phyloP scores from a whole-genome alignment of 2,113 vertebrate genomes.

The Prolemur simus region DNA sequence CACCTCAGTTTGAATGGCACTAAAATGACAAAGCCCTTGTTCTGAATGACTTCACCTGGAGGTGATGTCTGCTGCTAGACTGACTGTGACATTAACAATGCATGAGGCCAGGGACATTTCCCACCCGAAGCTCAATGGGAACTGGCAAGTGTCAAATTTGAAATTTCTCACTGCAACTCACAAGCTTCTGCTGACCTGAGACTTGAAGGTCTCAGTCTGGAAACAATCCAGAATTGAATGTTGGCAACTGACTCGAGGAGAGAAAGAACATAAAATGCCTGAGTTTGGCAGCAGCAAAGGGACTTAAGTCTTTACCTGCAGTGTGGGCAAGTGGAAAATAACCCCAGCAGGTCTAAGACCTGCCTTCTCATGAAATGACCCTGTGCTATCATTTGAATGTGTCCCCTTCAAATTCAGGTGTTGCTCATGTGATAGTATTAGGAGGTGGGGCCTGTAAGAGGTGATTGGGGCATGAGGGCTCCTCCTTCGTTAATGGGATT shows the following conservation, averaged over 20 bases:
- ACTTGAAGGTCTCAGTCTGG: conserved; percentile 74
- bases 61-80: conserved; percentile 81
- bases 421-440: not conserved
- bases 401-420: not conserved
- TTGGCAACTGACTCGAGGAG: conserved; percentile 25
- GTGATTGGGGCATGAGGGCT: too few relatives aligned
- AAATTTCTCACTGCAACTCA: conserved; percentile 77
- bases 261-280: not conserved
- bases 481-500: not conserved
- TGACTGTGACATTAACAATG: conserved; percentile 84
- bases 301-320: not conserved
- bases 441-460: not conserved
- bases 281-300: not conserved
- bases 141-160: conserved; percentile 85
- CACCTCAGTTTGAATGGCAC: not conserved
- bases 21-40: conserved; percentile 63
- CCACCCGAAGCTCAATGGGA: conserved; percentile 80
- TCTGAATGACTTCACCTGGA: conserved; percentile 83
- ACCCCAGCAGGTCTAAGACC: not conserved
- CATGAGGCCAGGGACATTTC: conserved; percentile 78
- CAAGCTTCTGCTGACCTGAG: conserved; percentile 76
- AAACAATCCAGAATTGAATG: conserved; percentile 58
- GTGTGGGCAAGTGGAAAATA: not conserved
- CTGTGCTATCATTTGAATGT: not conserved
- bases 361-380: not conserved